These are phyloP conservation scores for Lepisosteus osseus DNA, from an alignment of 2,113 vertebrate species.

Conservation along the genomic window DNA sequence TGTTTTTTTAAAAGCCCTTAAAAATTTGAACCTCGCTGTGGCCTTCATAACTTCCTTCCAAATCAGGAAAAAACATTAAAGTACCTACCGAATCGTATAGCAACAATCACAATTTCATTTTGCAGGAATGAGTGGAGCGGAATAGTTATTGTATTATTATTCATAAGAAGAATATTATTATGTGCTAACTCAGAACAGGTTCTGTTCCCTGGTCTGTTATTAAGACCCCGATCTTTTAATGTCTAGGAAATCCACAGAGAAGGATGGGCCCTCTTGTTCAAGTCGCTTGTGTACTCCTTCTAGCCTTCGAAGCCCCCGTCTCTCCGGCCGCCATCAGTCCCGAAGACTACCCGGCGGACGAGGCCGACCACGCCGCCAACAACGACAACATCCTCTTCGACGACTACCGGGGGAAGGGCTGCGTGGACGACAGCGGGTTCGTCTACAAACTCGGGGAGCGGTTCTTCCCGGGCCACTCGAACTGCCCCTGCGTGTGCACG, in stretches of 20 bases:
- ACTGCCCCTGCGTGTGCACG: slow-evolving; percentile 96
- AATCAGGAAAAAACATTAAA: no score
- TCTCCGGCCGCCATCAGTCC: slow-evolving; percentile 80
- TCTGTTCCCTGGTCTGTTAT: slow-evolving; percentile 29
- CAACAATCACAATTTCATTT: no score
- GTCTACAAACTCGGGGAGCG: slow-evolving; percentile 96
- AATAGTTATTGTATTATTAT: no score
- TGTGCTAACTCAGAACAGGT: not conserved
- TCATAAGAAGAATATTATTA: no score
- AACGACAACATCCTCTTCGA: slow-evolving; percentile 94
- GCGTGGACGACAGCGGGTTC: slow-evolving; percentile 97
- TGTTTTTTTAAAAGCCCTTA: no score
- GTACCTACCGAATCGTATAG: no score
- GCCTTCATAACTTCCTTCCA: no score
- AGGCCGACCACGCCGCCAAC: slow-evolving; percentile 81
- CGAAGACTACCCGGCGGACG: slow-evolving; percentile 89
- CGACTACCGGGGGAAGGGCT: slow-evolving; percentile 96
- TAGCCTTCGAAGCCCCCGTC: slow-evolving; percentile 74
- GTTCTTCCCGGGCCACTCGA: slow-evolving; percentile 97
- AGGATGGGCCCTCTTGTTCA: slow-evolving; percentile 88
- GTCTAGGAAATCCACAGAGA: slow-evolving; percentile 67
- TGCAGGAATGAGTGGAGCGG: no score
- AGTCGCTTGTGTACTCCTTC: slow-evolving; percentile 79
- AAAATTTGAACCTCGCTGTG: no score
- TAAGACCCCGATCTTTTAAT: slow-evolving; percentile 49